A percentile compares a stretch with the other conserved stretches of the same genome.
Evolutionary conservation across 2,797 vertebrate genomes (phyloP).

Genomic region (Morelia viridis): DNA sequence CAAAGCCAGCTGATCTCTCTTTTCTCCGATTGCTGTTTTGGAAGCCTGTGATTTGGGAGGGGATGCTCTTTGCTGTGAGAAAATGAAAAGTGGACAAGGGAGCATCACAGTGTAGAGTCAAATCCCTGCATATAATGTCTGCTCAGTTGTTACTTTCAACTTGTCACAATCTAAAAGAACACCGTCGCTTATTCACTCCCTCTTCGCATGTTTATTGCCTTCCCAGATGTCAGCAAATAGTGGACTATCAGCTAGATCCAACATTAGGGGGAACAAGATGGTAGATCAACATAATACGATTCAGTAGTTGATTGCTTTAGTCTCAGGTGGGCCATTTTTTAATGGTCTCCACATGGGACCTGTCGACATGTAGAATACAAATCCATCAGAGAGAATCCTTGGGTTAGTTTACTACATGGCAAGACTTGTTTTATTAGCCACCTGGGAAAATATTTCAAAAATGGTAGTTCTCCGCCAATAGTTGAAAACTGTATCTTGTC

Average conservation of each 20-base stretch:
- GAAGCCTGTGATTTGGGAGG: background rate
- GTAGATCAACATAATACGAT: background rate
- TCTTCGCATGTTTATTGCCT: background rate
- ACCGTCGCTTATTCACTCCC: background rate
- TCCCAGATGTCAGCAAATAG: background rate
- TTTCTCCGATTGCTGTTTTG: background rate
- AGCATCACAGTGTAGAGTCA: background rate
- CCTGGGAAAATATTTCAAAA: background rate
- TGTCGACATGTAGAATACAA: background rate
- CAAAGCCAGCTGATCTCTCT: background rate
- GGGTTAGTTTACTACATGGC: background rate
- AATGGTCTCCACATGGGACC: background rate
- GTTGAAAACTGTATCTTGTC: background rate
- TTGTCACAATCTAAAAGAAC: background rate
- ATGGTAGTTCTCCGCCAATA: background rate
- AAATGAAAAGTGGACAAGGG: background rate
- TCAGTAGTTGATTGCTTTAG: background rate
- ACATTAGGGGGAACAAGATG: background rate
- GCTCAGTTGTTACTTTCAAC: background rate
- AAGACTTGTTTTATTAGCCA: background rate
- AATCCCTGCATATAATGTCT: background rate
- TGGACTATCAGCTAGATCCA: background rate
- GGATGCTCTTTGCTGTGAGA: background rate
- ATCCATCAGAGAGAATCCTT: background rate
- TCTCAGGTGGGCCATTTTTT: too few relatives aligned